Base-by-base conservation (phyloP, 2,113 vertebrate species). In the Motacilla tschutschensis region DNA sequence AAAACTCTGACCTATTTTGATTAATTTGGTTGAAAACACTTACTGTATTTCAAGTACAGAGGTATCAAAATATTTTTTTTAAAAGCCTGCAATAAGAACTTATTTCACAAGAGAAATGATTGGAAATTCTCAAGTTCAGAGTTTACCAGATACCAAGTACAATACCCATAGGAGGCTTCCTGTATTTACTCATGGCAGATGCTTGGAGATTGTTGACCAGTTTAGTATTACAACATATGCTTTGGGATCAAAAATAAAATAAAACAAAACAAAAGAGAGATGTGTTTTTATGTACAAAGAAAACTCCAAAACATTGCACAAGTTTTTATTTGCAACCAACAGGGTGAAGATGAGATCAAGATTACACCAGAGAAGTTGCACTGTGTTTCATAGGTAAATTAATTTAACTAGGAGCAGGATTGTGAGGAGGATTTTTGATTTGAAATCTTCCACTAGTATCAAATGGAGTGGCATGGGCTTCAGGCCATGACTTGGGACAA, bases 241-340 rank as follows among this genome's bases (percentile, higher is more conserved):
- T 69, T 41, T 69, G 44, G n/a, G 66, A 51, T 55, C 9, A 21
- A 48, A 63, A 63, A 80, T 35, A 55, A 54, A 64, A 83, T 24
- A 47, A 67, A 54, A 10, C 3, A 31, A 19, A 80, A 44, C 38
- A 44, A 46, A 51, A 54, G 14, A 72, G 13, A 84, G 3, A 83
- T 15, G 22, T 25, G 38, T 18, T 33, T 90, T 77, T 73, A 50
- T 8, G 1, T 71, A 78, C 67, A 78, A 80, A 84, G 57, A 59
- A 67, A 48, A 55, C 28, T 74, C 55, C 5, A 50, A 85, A 88
- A 58, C 36, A 76, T 83, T 89, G 77, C 92, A 92, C 35, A 89
- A 90, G 58, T 43, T 60, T 76, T 46, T 84, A 83, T 65, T 85
- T 85, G 53, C 62, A 88, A 22, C 10, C 62, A 91, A 21, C 9